These are phyloP conservation scores for Loxodonta africana DNA, from an alignment of 2,113 vertebrate species.

Conservation along the genomic window DNA sequence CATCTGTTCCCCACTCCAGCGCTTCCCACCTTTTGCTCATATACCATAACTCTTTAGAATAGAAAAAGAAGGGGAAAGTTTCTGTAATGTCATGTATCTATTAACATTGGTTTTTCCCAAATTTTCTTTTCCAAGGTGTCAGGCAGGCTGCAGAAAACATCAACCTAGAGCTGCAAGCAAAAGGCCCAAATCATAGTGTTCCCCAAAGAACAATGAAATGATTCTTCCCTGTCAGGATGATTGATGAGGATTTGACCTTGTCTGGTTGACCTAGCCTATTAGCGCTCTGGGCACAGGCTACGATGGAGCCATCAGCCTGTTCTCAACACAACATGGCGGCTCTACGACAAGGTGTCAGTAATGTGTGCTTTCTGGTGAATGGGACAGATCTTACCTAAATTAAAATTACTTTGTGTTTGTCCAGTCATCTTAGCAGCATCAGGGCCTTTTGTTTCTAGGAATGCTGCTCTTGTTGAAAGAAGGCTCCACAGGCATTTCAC, in stretches of 20 bases:
- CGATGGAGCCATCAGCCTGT: not conserved
- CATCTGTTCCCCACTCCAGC: not conserved
- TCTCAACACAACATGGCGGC: not conserved
- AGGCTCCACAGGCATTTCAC: not conserved
- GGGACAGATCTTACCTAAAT: conserved; percentile 74
- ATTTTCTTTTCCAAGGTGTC: not conserved
- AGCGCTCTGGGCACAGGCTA: not conserved
- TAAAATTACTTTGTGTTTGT: conserved; percentile 66
- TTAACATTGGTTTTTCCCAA: not conserved
- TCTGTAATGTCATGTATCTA: not conserved
- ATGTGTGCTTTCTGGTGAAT: conserved; percentile 53
- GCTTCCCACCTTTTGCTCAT: not conserved
- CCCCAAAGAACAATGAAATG: not conserved
- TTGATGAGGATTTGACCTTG: not conserved
- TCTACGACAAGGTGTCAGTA: not conserved
- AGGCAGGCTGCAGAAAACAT: not conserved
- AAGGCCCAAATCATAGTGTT: not conserved
- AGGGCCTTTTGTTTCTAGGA: conserved; percentile 76
- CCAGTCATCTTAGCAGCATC: conserved; percentile 68
- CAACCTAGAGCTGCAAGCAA: not conserved
- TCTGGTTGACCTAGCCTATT: not conserved
- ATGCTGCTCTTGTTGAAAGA: not conserved
- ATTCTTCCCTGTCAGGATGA: not conserved
- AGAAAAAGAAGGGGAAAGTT: not conserved
- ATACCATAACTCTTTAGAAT: not conserved